Percentiles rank a stretch among this genome's conserved stretches.
Conservation (phyloP, 2,797 vertebrate species). For the Benthosema pterotum region DNA sequence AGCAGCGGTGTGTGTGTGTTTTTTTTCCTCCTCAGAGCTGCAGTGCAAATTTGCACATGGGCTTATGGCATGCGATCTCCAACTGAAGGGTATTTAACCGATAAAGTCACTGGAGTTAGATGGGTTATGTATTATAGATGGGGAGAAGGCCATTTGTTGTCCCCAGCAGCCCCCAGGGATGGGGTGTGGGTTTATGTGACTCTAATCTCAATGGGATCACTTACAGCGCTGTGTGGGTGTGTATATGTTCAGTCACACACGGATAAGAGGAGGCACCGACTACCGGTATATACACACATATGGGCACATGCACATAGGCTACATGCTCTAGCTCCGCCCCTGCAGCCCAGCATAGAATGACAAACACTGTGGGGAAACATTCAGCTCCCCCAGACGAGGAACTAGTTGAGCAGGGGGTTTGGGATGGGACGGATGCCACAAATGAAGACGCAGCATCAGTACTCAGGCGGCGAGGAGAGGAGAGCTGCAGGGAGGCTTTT, state of each 20-base stretch:
- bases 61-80: constrained; percentile 44
- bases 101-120: constrained; percentile 52
- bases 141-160: constrained; percentile 57
- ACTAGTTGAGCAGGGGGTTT: neutral
- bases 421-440: constrained; percentile 15
- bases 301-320: constrained; percentile 20
- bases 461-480: constrained; percentile 14
- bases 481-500: constrained; percentile 23
- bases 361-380: constrained; percentile 35
- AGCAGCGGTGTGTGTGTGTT: too few relatives aligned
- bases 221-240: neutral
- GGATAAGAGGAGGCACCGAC: too few relatives aligned
- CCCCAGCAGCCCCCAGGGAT: constrained; percentile 8
- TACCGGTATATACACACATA: neutral
- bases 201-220: constrained; percentile 55
- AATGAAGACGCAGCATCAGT: constrained; percentile 37
- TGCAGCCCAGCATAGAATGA: constrained; percentile 26
- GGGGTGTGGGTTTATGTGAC: constrained; percentile 43
- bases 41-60: constrained; percentile 46
- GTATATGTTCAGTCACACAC: too few relatives aligned
- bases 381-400: neutral
- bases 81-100: constrained; percentile 59
- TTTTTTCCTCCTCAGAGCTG: constrained; percentile 18
- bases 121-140: constrained; percentile 60
- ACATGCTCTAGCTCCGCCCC: constrained; percentile 18